phyloP scores from a whole-genome alignment of 2,797 vertebrate genomes.

The Fistularia tabacaria region DNA sequence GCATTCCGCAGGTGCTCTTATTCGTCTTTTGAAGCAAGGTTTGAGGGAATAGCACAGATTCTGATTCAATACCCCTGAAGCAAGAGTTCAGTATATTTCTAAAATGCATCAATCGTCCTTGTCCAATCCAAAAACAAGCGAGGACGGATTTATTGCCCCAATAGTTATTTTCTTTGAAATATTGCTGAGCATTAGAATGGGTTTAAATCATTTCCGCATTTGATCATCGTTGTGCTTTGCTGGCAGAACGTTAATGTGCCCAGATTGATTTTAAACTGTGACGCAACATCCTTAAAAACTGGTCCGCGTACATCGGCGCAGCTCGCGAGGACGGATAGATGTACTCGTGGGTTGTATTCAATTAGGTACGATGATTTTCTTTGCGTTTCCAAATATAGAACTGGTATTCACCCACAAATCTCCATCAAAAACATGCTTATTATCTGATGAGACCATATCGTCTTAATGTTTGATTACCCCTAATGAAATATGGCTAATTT shows the following conservation, averaged over 20 bases:
- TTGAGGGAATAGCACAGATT: conserved; percentile 19
- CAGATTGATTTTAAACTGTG: too few relatives aligned
- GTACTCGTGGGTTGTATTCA: conserved; percentile 16
- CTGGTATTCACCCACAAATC: not conserved
- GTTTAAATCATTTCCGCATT: conserved; percentile 27
- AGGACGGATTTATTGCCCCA: conserved; percentile 21
- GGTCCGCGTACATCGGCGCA: too few relatives aligned
- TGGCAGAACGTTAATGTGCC: not conserved
- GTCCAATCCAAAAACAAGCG: conserved; percentile 7
- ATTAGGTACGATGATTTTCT: conserved; percentile 8
- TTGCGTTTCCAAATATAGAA: not conserved
- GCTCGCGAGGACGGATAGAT: not conserved
- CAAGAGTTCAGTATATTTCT: conserved; percentile 1
- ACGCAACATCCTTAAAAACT: too few relatives aligned
- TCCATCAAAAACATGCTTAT: conserved; percentile 34
- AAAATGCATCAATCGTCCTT: too few relatives aligned
- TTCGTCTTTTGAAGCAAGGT: conserved; percentile 2
- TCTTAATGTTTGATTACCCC: conserved; percentile 41
- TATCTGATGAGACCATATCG: conserved; percentile 39
- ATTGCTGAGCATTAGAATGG: conserved; percentile 13
- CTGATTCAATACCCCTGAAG: conserved; percentile 15
- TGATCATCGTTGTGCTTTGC: conserved; percentile 17
- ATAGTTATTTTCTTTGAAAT: conserved; percentile 36
- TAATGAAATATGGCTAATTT: conserved; percentile 52
- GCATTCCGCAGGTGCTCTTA: conserved; percentile 25